phyloP scores from a whole-genome alignment of 2,888 invertebrate species.

The Mesochorus sp. region DNA sequence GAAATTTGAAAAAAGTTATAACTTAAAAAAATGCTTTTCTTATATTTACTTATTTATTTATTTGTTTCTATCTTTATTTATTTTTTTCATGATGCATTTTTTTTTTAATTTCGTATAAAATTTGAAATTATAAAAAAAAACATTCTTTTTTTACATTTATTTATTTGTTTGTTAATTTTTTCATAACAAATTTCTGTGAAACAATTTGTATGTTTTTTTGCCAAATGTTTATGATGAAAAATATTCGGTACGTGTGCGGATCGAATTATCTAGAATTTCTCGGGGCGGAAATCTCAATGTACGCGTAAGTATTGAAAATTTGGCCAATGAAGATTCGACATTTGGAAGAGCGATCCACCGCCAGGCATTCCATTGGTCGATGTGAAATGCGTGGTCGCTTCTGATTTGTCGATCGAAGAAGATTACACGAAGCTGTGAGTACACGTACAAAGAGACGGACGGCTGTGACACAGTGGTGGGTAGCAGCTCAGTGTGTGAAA shows the following conservation, averaged over 20 bases:
- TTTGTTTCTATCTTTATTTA: too few relatives aligned
- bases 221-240: neutral
- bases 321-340: constrained; percentile 72
- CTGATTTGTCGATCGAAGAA: constrained; percentile 70
- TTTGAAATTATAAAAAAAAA: too few relatives aligned
- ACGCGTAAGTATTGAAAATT: constrained; percentile 4
- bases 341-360: constrained; percentile 71
- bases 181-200: too few relatives aligned
- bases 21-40: too few relatives aligned
- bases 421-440: constrained; percentile 30
- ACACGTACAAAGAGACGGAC: neutral
- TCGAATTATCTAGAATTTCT: constrained; percentile 43
- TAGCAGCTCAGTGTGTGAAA: constrained; percentile 68
- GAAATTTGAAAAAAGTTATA: too few relatives aligned
- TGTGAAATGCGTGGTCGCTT: constrained; percentile 74
- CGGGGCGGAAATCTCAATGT: neutral
- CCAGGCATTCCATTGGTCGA: constrained; percentile 69
- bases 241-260: neutral
- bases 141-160: too few relatives aligned
- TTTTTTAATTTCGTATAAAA: too few relatives aligned
- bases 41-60: too few relatives aligned
- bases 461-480: constrained; percentile 24
- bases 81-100: too few relatives aligned
- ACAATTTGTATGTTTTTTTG: too few relatives aligned
- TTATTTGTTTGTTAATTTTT: too few relatives aligned